Evolutionary conservation across 1,140 invertebrate species (phyloP).

Genomic region (Medauroidea extradentata): DNA sequence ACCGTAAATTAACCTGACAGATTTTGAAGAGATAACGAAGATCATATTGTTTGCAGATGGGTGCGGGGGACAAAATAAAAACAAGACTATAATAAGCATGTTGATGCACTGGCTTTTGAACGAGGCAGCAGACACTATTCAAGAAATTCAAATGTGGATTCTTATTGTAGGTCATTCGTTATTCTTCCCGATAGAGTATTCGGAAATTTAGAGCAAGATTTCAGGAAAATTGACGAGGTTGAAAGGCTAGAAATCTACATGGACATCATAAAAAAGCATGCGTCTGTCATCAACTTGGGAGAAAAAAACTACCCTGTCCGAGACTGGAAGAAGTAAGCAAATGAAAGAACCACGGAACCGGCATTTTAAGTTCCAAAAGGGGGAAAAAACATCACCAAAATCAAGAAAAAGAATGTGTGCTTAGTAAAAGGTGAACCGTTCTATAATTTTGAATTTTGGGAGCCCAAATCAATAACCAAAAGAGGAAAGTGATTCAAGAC

Average conservation of each 20-base stretch:
- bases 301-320: neutral
- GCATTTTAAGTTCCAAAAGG: neutral
- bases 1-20: neutral
- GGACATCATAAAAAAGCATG: slow-evolving; percentile 2
- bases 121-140: neutral
- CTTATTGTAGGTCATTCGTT: neutral
- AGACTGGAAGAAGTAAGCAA: neutral
- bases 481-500: neutral
- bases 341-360: slow-evolving; percentile 4
- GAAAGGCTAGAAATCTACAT: slow-evolving; percentile 1
- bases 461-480: neutral
- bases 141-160: slow-evolving; percentile 1
- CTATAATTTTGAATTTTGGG: neutral
- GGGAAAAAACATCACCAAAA: neutral
- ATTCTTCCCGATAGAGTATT: neutral
- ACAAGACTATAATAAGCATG: slow-evolving; percentile 6
- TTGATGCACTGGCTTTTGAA: slow-evolving; percentile 1
- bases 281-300: neutral
- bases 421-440: neutral
- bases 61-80: slow-evolving; percentile 1
- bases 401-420: neutral
- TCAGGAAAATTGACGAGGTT: neutral
- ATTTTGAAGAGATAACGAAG: slow-evolving; percentile 3
- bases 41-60: slow-evolving; percentile 2
- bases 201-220: slow-evolving; percentile 5